Evolutionary conservation across 2,797 vertebrate species (phyloP), one percentile per base, ranked within the genome.

Genomic region (Eremophila alpestris): DNA sequence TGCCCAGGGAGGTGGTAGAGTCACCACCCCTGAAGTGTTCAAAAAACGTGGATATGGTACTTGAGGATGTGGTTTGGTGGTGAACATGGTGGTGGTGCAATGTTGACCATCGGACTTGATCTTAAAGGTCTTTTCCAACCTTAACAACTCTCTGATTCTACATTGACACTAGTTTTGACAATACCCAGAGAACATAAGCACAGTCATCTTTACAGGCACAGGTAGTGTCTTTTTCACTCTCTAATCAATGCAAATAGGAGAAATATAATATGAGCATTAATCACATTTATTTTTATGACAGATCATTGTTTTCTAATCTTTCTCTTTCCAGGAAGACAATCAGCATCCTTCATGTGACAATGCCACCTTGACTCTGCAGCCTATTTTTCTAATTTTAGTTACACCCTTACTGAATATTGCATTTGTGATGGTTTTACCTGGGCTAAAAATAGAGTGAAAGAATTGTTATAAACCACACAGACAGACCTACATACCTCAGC

Each of bases 61-160:
- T 17, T 20, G 40, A 59, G 40, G 26, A 52, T 0, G 1, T 36
- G 21, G 24, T 83, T 58, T 41, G 34, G 23, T 9, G 16, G 27
- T 82, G 36, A 62, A 32, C 9, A 13, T 36, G 32, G 38, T 38
- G 16, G 27, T 45, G 29, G 15, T 30, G 8, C 38, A 22, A 22
- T 29, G 21, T 0, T 51, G 51, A 40, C 0, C 0, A 12, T 3
- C 27, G 45, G 29, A 58, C 34, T 15, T 59, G 17, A 40, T 27
- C 6, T 23, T 77, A 23, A 58, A 52, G 45, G 58, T 34, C n/a
- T 52, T 77, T 71, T 36, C 46, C 48, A 62, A 13, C 29, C 46
- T 65, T 67, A 59, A 13, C 23, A 71, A 22, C 21, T 20, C 30
- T 32, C 2, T 34, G 26, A 23, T 54, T 60, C 51, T 58, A 8